Evolutionary conservation across 2,888 invertebrate species (phyloP).

Genomic region (Keiferia lycopersicella): DNA sequence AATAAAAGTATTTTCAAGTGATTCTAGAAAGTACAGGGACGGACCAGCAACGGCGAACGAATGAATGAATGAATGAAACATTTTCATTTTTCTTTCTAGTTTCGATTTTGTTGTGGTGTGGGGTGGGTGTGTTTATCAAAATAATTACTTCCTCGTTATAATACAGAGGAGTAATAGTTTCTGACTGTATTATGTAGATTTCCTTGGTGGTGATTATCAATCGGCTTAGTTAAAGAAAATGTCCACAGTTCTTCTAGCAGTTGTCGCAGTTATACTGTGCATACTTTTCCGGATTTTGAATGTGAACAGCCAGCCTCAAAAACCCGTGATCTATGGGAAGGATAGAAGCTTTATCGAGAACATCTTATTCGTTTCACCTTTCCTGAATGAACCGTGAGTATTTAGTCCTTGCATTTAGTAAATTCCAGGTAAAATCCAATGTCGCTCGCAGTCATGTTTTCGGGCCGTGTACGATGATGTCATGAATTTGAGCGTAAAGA

Average conservation of each 20-base stretch:
- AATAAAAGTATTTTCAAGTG: not conserved
- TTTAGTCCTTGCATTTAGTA: not conserved
- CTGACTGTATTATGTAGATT: constrained; percentile 65
- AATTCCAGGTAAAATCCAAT: not conserved
- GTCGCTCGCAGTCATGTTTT: constrained; percentile 23
- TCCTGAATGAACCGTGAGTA: constrained; percentile 92
- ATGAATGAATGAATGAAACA: not conserved
- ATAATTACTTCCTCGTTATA: constrained; percentile 34
- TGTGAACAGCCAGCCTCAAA: constrained; percentile 90
- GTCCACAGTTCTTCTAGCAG: constrained; percentile 91
- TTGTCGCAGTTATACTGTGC: constrained; percentile 90
- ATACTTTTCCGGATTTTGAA: constrained; percentile 91
- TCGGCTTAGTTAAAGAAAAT: constrained; percentile 66
- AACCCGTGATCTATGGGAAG: constrained; percentile 88
- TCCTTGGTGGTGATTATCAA: constrained; percentile 36
- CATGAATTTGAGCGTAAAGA: constrained; percentile 38
- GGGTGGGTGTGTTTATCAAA: constrained; percentile 43
- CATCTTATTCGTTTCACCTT: constrained; percentile 89
- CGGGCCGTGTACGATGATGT: constrained; percentile 54
- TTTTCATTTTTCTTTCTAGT: constrained; percentile 35
- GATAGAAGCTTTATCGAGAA: constrained; percentile 89
- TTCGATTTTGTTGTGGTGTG: constrained; percentile 43
- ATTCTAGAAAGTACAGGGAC: not conserved
- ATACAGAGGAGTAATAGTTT: constrained; percentile 38
- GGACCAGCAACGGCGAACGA: too few species aligned